phyloP scores from a whole-genome alignment of 2,113 vertebrate species.

The Rhea americana region DNA sequence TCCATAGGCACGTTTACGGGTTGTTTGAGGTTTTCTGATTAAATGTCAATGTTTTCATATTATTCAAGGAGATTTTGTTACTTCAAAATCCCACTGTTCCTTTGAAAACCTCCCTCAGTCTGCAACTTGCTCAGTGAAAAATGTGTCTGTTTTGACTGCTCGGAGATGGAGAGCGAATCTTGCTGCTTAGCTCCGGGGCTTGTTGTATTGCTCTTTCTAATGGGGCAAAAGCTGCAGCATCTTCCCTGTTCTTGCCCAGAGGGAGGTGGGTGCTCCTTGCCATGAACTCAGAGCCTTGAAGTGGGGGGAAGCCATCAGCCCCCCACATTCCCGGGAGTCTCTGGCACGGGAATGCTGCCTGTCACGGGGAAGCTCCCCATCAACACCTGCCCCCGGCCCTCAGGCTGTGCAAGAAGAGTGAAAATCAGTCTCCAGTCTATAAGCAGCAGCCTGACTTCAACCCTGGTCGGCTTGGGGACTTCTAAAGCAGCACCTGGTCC shows the following conservation, averaged over 20 bases:
- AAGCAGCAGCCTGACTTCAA: not conserved
- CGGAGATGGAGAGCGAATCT: not conserved
- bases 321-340: not conserved
- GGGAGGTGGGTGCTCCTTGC: not conserved
- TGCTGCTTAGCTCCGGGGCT: accelerated
- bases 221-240: not conserved
- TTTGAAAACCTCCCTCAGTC: not conserved
- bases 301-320: accelerated
- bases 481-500: too few species aligned
- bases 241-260: not conserved
- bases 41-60: not conserved
- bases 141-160: not conserved
- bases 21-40: constrained; percentile 15
- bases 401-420: not conserved
- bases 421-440: not conserved
- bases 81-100: not conserved
- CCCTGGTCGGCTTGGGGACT: too few species aligned
- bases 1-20: not conserved
- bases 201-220: not conserved
- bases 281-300: accelerated
- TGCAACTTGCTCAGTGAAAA: not conserved
- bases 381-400: not conserved
- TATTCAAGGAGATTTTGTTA: not conserved
- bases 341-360: too few species aligned
- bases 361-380: not conserved